A percentile compares a stretch with the other conserved stretches of the same genome.
These are phyloP conservation scores for Thecophora atra DNA, from an alignment of 2,888 invertebrate genomes.

Conservation along the genomic window DNA sequence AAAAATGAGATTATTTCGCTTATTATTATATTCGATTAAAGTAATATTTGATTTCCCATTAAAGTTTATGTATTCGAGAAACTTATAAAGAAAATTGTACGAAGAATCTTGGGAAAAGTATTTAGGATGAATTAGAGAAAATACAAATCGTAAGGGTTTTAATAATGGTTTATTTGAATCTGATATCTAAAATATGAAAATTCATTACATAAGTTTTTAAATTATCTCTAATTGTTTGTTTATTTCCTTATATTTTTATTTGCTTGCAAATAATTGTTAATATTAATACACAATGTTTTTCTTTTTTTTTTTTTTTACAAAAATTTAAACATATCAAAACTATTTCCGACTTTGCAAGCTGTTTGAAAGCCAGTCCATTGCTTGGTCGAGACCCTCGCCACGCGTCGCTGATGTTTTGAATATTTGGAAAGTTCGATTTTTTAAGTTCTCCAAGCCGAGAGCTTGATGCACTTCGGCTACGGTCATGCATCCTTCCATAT, in stretches of 20 bases:
- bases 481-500: slow-evolving; percentile 96
- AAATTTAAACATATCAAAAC: slow-evolving; percentile 53
- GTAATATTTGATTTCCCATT: too few relatives aligned
- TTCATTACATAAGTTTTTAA: slow-evolving; percentile 53
- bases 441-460: slow-evolving; percentile 91
- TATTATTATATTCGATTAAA: too few relatives aligned
- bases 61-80: too few relatives aligned
- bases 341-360: slow-evolving; percentile 90
- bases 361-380: slow-evolving; percentile 99
- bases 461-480: slow-evolving; percentile 97
- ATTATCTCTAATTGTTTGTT: slow-evolving; percentile 58
- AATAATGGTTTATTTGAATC: too few relatives aligned
- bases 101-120: too few relatives aligned
- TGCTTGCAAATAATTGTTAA: slow-evolving; percentile 32
- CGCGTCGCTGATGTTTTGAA: slow-evolving; percentile 99
- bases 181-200: too few relatives aligned
- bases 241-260: slow-evolving; percentile 33
- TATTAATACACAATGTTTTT: slow-evolving; percentile 30
- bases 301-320: slow-evolving; percentile 20
- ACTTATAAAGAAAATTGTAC: too few relatives aligned
- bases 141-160: too few relatives aligned
- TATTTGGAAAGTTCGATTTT: slow-evolving; percentile 94
- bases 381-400: slow-evolving; percentile 97
- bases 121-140: too few relatives aligned
- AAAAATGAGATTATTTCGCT: too few relatives aligned